A percentile compares a stretch with the other conserved stretches of the same genome.
These are phyloP conservation scores for Xenus cinereus DNA, from an alignment of 2,113 vertebrate species.

Conservation along the genomic window DNA sequence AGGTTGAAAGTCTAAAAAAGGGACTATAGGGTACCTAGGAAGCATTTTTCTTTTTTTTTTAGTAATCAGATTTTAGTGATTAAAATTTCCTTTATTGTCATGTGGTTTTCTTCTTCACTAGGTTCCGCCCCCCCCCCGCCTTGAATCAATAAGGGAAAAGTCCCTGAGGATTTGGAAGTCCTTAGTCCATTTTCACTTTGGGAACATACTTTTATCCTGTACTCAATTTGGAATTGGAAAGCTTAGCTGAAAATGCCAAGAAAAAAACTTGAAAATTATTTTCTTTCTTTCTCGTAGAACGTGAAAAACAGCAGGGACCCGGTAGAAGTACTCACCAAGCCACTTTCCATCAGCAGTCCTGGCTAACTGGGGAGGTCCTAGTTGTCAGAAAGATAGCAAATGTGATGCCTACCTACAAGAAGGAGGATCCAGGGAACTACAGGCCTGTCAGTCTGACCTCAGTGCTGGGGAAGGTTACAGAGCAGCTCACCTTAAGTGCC, in stretches of 20 bases:
- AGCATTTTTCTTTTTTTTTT: neutral
- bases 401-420: neutral
- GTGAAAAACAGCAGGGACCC: neutral
- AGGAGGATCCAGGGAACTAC: neutral
- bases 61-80: neutral
- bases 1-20: neutral
- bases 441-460: neutral
- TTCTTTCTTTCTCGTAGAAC: neutral
- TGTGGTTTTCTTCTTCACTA: neutral
- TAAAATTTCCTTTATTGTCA: neutral
- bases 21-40: neutral
- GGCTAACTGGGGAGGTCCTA: no score
- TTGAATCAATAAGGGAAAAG: neutral
- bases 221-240: neutral
- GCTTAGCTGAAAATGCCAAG: neutral
- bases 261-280: neutral
- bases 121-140: accelerated
- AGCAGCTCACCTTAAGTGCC: neutral
- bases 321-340: no score
- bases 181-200: neutral
- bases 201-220: neutral
- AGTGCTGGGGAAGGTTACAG: neutral
- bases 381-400: neutral
- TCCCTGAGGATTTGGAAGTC: neutral
- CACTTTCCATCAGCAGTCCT: neutral